Percentiles rank a stretch among this genome's conserved stretches.
phyloP scores from a whole-genome alignment of 2,888 invertebrate genomes.

The Stegana nigrithorax region DNA sequence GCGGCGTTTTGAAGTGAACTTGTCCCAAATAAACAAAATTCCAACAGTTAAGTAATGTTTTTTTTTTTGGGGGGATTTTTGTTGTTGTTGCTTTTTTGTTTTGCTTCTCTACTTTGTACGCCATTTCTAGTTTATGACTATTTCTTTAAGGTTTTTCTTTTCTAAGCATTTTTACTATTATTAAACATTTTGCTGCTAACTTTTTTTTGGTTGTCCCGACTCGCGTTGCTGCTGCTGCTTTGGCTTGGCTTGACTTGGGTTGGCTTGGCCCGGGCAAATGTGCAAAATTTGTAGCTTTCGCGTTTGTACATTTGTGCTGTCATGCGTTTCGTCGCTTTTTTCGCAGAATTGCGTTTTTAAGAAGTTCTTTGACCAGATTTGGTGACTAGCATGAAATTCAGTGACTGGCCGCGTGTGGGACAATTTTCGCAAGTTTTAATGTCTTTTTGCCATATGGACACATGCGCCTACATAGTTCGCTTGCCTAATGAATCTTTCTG shows the following conservation, averaged over 20 bases:
- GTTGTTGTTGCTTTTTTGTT: neutral
- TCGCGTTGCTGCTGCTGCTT: too few relatives aligned
- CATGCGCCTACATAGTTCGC: too few relatives aligned
- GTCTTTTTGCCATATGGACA: too few relatives aligned
- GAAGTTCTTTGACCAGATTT: constrained; percentile 19
- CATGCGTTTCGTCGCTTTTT: neutral
- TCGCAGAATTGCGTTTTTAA: constrained; percentile 7
- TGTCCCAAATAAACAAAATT: constrained; percentile 63
- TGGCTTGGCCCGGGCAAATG: neutral
- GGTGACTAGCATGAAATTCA: neutral
- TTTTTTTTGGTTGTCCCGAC: neutral
- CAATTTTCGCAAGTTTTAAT: neutral
- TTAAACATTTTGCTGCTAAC: neutral
- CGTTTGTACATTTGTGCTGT: neutral
- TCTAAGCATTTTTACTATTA: neutral
- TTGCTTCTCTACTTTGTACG: neutral
- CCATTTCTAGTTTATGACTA: neutral
- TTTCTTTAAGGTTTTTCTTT: neutral
- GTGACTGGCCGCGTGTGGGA: neutral
- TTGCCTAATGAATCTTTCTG: too few relatives aligned
- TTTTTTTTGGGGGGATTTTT: too few relatives aligned
- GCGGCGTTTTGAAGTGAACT: constrained; percentile 43
- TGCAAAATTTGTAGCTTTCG: neutral
- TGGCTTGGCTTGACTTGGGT: neutral
- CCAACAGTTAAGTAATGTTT: constrained; percentile 15